Evolutionary conservation across 2,113 vertebrate genomes (phyloP), one percentile per base, ranked within the genome.

Genomic region (Aix galericulata): DNA sequence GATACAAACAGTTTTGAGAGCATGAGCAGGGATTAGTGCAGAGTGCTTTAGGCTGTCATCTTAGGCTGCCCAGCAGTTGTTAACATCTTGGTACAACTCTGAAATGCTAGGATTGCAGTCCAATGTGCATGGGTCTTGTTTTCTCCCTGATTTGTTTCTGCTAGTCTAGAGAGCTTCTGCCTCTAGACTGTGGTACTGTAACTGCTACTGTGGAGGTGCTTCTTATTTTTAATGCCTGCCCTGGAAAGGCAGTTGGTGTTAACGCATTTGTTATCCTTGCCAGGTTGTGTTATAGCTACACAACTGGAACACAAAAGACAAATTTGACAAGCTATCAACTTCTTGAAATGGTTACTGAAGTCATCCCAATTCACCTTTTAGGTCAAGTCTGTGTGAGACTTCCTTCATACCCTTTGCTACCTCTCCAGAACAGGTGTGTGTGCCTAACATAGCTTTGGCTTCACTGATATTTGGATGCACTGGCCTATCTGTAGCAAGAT

Each of bases 101-200:
- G 40, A 1, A 9, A 6, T 44, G 9, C 50, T 82, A 25, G 3
- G 8, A 10, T 50, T 83, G 34, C 60, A 69, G 34, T 16, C 29
- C 71, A 66, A 71, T 11, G 7, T 50, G 66, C 0, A 0, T 27
- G 9, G 4, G 12, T 29, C 58, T 68, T 62, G 1, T 59, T 71
- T 89, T 73, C 63, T 80, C 91, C 36, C 29, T 31, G n/a, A 59
- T 50, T 74, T 82, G 46, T 21, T 15, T 68, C 52, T 50, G 48
- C 22, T 50, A 32, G 40, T 80, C 32, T 46, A 12, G 50, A 74
- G 69, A 50, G 21, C 36, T 89, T 75, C 26, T 34, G 6, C 52
- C 9, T 53, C 22, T 67, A 40, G 40, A 17, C 32, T 74, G 40
- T 31, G 55, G 31, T 44, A 12, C 16, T 71, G 52, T 84, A 59